These are phyloP conservation scores for Hesperophylax magnus DNA, from an alignment of 1,140 invertebrate genomes.

Conservation along the genomic window DNA sequence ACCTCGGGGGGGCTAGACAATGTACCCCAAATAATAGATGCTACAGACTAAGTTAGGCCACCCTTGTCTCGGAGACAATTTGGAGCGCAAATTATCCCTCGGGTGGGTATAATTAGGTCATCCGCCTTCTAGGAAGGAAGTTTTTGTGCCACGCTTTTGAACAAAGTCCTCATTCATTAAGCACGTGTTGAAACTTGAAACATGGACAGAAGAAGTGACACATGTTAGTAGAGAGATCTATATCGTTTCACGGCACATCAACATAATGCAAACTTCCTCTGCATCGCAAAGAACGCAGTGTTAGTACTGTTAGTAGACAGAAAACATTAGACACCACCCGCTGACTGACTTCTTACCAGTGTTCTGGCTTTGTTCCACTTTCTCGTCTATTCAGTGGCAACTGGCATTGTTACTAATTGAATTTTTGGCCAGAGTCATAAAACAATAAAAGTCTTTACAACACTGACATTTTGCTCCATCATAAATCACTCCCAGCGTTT, in stretches of 20 bases:
- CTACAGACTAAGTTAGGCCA: neutral
- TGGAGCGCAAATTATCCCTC: no score
- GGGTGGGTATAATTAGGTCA: slow-evolving; percentile 39
- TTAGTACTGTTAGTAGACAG: no score
- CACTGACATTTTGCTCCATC: neutral
- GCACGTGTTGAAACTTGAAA: slow-evolving; percentile 39
- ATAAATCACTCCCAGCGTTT: slow-evolving; percentile 40
- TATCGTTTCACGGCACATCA: slow-evolving; percentile 43
- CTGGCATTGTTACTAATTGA: slow-evolving; percentile 46
- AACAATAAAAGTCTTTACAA: slow-evolving; percentile 30
- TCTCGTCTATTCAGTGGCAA: slow-evolving; percentile 18
- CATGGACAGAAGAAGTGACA: neutral
- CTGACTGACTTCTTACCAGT: slow-evolving; percentile 4
- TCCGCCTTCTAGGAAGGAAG: slow-evolving; percentile 20
- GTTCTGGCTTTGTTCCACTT: neutral
- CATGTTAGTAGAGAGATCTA: slow-evolving; percentile 19
- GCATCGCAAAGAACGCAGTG: neutral
- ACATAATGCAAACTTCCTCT: slow-evolving; percentile 44
- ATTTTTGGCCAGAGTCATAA: slow-evolving; percentile 45
- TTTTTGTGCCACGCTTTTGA: neutral
- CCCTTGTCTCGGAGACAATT: slow-evolving; percentile 6
- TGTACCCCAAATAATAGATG: neutral
- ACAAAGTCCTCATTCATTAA: slow-evolving; percentile 20
- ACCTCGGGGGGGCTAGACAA: no score
- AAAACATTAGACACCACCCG: slow-evolving; percentile 4